These are phyloP conservation scores for Caerostris darwini DNA, from an alignment of 1,140 invertebrate genomes.

Conservation along the genomic window DNA sequence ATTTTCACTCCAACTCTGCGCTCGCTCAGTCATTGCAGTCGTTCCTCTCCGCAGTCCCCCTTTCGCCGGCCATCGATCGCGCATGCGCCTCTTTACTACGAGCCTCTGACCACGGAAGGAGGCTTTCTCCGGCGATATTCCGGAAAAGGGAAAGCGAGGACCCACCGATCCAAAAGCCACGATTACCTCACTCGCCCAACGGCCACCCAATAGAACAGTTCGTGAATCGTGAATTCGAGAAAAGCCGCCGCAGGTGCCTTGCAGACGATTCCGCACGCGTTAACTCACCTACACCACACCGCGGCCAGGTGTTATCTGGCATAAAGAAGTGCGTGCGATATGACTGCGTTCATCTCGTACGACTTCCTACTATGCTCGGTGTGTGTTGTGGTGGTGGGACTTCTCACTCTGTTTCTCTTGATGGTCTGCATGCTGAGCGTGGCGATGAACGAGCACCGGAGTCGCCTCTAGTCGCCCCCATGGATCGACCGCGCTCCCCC, in stretches of 20 bases:
- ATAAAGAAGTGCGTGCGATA: constrained; percentile 18
- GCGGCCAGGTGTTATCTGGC: constrained; percentile 30
- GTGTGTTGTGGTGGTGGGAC: constrained; percentile 71
- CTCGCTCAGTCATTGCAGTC: neutral
- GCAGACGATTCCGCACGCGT: constrained; percentile 7
- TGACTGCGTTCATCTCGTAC: constrained; percentile 55
- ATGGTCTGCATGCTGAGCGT: constrained; percentile 72
- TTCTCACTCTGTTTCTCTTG: constrained; percentile 69
- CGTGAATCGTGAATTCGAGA: constrained; percentile 33
- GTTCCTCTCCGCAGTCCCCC: neutral
- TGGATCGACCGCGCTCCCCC: constrained; percentile 66
- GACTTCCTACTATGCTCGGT: constrained; percentile 73
- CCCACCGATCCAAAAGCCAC: neutral
- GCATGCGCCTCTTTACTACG: neutral
- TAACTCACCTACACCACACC: constrained; percentile 36
- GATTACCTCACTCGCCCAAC: constrained; percentile 13
- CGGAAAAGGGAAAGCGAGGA: neutral
- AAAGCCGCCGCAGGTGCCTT: constrained; percentile 71
- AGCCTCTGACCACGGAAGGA: neutral
- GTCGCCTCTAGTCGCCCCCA: constrained; percentile 7
- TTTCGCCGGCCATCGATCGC: constrained; percentile 11
- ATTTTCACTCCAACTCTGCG: neutral
- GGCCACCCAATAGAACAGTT: neutral
- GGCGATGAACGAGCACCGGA: constrained; percentile 64
- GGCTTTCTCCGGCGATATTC: neutral